phyloP scores from a whole-genome alignment of 1,140 invertebrate species.

The Panagrolaimus sp. region DNA sequence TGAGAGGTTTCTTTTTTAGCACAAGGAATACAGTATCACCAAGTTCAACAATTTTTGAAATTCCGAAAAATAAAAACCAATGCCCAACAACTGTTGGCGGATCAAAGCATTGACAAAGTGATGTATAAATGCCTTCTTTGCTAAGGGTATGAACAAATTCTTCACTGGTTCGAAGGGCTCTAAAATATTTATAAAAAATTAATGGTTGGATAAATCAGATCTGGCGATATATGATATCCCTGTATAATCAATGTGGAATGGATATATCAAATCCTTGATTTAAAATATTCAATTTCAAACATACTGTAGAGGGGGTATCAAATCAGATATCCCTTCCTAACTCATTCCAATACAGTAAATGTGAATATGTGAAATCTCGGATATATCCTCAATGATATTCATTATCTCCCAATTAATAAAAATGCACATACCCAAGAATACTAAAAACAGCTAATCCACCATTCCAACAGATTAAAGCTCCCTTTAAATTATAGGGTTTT shows the following conservation, averaged over 20 bases:
- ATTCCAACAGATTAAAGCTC: constrained; percentile 84
- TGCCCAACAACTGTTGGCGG: constrained; percentile 77
- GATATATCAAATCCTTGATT: constrained; percentile 13
- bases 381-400: constrained; percentile 27
- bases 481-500: constrained; percentile 64
- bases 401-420: constrained; percentile 74
- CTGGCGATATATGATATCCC: no score
- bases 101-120: constrained; percentile 83
- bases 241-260: no score
- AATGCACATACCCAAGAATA: constrained; percentile 72
- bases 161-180: constrained; percentile 26
- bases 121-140: constrained; percentile 74
- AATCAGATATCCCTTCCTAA: constrained; percentile 80
- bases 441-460: constrained; percentile 81
- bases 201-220: no score
- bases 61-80: constrained; percentile 83
- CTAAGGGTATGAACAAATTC: constrained; percentile 29
- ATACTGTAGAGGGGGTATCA: constrained; percentile 68
- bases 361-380: constrained; percentile 20
- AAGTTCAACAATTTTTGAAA: constrained; percentile 88
- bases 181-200: not conserved
- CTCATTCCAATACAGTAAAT: constrained; percentile 62
- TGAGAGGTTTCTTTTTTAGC: constrained; percentile 84
- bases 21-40: constrained; percentile 97
- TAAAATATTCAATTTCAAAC: constrained; percentile 16